Base-by-base conservation (phyloP, 2,797 vertebrate genomes). In the Synanceia verrucosa region DNA sequence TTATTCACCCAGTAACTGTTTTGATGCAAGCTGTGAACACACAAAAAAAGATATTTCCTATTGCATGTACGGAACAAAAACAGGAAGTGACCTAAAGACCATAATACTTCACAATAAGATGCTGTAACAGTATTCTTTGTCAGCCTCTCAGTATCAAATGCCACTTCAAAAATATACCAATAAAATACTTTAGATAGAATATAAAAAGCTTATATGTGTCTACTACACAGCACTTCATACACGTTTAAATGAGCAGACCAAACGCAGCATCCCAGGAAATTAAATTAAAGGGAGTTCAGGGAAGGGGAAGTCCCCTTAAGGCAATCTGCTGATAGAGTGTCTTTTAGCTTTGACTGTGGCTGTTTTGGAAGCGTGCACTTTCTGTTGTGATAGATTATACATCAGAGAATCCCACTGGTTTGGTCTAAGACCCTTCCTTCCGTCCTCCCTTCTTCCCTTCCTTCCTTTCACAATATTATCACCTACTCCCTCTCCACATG, bases 141-240 rank as follows among this genome's bases (percentile, higher is more conserved):
- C 70, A 67, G 77, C 60, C 76, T 78, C 69, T 81, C 60, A 19
- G 79, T 90, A 90, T 92, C 81, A 88, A 88, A 90, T 81, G 73
- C 79, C 87, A 86, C 84, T 89, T 88, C 73, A 88, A 85, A 89
- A 88, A 88, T 76, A 58, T 43, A 68, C 50, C 29, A 51, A 59
- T 29, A 53, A 55, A 66, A 66, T 46, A 52, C 5, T 28, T 51
- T 44, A n/a, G 29, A 37, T 48, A 23, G 24, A 74, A 33, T 61
- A 37, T 46, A 24, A 44, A 65, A 59, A 34, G 16, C 16, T 36
- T 37, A n/a, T 44, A 29, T 33, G 11, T 11, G 6, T 39, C 4
- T 19, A 36, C 12, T 43, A 43, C 37, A 29, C 18, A 57, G 28
- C 44, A 26, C 26, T 36, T 21, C 52, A 68, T 36, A 8, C n/a